Conservation (phyloP, 1,140 invertebrate species). For the Liolophura sinensis region DNA sequence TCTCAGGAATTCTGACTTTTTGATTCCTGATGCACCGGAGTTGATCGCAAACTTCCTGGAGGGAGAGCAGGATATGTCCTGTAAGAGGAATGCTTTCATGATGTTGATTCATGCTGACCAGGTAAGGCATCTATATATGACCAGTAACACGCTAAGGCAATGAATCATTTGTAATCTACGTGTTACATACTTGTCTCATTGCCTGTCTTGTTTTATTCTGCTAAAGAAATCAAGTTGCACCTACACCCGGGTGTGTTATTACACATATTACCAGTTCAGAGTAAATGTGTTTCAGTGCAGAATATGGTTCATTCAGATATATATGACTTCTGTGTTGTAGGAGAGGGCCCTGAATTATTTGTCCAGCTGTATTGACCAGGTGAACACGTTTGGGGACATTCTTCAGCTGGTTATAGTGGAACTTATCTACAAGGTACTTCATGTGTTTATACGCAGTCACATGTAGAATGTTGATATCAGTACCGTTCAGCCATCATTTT, state of each 20-base stretch:
- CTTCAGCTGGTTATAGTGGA: conserved; percentile 98
- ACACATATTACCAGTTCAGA: no score
- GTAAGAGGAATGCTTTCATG: conserved; percentile 97
- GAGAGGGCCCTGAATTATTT: conserved; percentile 91
- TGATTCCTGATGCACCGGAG: conserved; percentile 98
- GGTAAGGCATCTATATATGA: conserved; percentile 29
- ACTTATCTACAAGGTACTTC: conserved; percentile 93
- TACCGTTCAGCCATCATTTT: not conserved
- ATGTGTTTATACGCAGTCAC: not conserved
- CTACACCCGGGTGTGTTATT: no score
- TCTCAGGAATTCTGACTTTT: conserved; percentile 92
- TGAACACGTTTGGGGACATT: conserved; percentile 93
- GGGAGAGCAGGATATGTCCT: conserved; percentile 97
- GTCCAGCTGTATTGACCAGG: conserved; percentile 85
- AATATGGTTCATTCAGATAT: not conserved
- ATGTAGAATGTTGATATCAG: no score
- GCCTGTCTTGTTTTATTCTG: no score
- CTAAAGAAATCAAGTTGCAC: no score
- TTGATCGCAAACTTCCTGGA: conserved; percentile 93
- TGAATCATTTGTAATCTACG: not conserved
- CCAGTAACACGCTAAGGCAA: not conserved
- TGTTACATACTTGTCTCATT: no score
- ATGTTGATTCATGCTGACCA: conserved; percentile 97
- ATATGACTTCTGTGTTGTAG: conserved; percentile 60
- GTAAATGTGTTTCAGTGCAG: not conserved